Evolutionary conservation across 2,888 invertebrate genomes (phyloP).

Genomic region (Esperia sulphurella): DNA sequence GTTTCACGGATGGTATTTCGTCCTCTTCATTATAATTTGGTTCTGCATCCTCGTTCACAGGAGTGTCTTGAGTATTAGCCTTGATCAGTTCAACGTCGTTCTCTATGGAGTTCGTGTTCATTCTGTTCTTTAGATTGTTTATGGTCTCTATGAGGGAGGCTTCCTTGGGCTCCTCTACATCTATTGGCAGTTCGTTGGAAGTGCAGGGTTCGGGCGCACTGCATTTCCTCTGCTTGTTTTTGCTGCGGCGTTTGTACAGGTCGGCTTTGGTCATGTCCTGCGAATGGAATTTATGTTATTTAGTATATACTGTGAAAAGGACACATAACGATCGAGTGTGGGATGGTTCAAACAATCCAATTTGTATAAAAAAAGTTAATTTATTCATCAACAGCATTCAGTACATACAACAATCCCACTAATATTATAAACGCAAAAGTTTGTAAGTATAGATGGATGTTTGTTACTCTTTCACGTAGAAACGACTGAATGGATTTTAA

Average conservation of each 20-base stretch:
- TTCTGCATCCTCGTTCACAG: slow-evolving; percentile 38
- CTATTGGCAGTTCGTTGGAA: slow-evolving; percentile 25
- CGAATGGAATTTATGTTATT: slow-evolving; percentile 6
- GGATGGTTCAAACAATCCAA: too few relatives aligned
- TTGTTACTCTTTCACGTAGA: too few relatives aligned
- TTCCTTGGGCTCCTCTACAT: slow-evolving; percentile 35
- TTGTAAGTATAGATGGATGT: too few relatives aligned
- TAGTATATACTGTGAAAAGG: too few relatives aligned
- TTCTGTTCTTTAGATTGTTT: slow-evolving; percentile 51
- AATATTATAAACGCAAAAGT: too few relatives aligned
- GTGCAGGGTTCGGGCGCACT: slow-evolving; percentile 44
- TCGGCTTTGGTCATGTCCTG: slow-evolving; percentile 76
- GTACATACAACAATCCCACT: too few relatives aligned
- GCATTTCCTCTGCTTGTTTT: slow-evolving; percentile 56
- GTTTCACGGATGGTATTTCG: slow-evolving; percentile 58
- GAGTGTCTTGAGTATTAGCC: slow-evolving; percentile 58
- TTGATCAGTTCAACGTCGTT: slow-evolving; percentile 64
- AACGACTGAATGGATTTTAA: too few relatives aligned
- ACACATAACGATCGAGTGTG: too few relatives aligned
- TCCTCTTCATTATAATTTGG: slow-evolving; percentile 46
- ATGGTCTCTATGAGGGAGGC: slow-evolving; percentile 48
- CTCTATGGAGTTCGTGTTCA: slow-evolving; percentile 62
- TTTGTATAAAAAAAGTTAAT: too few relatives aligned
- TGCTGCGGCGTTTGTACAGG: slow-evolving; percentile 66
- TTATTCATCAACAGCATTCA: too few relatives aligned